Conservation (phyloP, 1,140 invertebrate genomes). For the Acyrthosiphon pisum region DNA sequence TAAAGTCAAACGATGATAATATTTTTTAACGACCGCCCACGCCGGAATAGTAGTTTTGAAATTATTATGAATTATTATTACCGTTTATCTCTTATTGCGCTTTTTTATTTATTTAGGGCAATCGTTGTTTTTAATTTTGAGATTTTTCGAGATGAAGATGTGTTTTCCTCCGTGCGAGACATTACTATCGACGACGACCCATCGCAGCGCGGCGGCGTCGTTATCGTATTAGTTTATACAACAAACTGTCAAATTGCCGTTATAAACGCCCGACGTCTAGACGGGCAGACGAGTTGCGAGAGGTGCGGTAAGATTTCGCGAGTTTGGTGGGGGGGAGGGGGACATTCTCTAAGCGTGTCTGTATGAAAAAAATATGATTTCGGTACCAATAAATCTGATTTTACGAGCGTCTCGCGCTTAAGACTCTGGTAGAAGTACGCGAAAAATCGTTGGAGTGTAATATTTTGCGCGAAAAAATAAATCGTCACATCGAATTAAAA, state of each 20-base stretch:
- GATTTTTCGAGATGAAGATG: not conserved
- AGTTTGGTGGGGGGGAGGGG: not conserved
- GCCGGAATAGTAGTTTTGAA: not conserved
- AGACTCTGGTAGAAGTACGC: not conserved
- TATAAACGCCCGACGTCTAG: not conserved
- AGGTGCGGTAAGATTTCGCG: not conserved
- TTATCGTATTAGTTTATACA: not conserved
- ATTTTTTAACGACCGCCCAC: not conserved
- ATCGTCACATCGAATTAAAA: not conserved
- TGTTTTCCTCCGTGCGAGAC: not conserved
- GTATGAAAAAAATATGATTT: not conserved
- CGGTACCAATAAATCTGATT: not conserved
- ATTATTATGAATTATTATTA: not conserved
- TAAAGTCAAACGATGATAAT: not conserved
- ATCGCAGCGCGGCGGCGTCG: not conserved
- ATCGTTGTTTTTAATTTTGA: not conserved
- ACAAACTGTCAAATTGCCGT: not conserved
- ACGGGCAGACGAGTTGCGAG: not conserved
- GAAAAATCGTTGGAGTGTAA: not conserved
- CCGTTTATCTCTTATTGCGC: not conserved
- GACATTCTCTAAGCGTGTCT: not conserved
- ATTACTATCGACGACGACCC: not conserved
- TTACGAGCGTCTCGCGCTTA: not conserved
- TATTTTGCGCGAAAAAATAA: not conserved
- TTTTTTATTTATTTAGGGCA: not conserved